These are phyloP conservation scores for Helobdella robusta DNA, from an alignment of 2,888 invertebrate species.

Conservation along the genomic window DNA sequence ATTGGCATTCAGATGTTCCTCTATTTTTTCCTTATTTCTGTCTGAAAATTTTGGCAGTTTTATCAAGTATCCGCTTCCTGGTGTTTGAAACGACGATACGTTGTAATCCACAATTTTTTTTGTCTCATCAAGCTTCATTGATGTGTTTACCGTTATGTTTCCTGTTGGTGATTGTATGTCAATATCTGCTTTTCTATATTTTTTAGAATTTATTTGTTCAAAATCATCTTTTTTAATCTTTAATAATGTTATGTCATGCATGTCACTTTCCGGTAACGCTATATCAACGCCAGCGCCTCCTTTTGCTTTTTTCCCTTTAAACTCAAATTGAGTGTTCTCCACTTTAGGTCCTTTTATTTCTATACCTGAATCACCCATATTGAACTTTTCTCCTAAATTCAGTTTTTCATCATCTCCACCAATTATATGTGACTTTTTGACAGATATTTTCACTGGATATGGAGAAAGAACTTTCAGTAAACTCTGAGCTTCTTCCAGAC, in stretches of 20 bases:
- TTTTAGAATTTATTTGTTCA: no score
- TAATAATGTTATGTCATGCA: no score
- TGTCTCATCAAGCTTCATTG: background rate
- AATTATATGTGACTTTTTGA: conserved; percentile 22
- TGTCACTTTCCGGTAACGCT: conserved; percentile 6
- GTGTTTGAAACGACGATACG: no score
- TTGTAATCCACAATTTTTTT: no score
- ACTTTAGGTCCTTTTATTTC: conserved; percentile 24
- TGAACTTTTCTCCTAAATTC: conserved; percentile 1
- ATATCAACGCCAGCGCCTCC: conserved; percentile 12
- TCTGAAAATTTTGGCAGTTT: conserved; percentile 20
- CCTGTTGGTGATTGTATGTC: conserved; percentile 22
- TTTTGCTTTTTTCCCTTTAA: conserved; percentile 15
- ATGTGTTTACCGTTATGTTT: conserved; percentile 3
- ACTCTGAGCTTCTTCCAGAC: conserved; percentile 23
- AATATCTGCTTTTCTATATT: conserved; percentile 17
- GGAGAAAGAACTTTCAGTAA: conserved; percentile 25
- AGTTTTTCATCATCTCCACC: background rate
- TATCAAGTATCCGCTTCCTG: conserved; percentile 22
- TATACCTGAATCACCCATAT: conserved; percentile 21
- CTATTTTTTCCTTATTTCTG: background rate
- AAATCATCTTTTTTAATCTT: conserved; percentile 14
- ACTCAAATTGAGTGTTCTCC: background rate
- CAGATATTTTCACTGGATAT: conserved; percentile 28
- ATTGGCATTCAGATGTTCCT: background rate